phyloP scores from a whole-genome alignment of 1,140 invertebrate species.

The Hesperophylax magnus region DNA sequence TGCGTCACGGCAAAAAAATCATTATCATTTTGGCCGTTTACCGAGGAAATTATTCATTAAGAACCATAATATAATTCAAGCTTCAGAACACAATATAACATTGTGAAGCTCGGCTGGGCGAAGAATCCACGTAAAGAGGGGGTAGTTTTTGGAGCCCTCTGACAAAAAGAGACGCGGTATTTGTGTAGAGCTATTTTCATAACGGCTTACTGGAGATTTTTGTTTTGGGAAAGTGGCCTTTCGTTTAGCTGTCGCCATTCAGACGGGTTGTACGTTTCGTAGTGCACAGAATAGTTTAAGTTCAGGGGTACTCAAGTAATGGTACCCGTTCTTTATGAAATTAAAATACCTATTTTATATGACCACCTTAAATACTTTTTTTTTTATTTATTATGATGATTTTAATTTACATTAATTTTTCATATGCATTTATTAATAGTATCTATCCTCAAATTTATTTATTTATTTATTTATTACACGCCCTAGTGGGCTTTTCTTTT shows the following conservation, averaged over 20 bases:
- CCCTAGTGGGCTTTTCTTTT: too few species aligned
- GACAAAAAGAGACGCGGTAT: neutral
- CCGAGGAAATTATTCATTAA: conserved; percentile 15
- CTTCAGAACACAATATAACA: conserved; percentile 1
- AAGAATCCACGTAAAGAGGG: neutral
- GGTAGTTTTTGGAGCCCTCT: neutral
- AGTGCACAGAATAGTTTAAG: neutral
- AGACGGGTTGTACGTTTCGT: neutral
- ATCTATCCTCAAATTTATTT: too few species aligned
- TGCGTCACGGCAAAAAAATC: neutral
- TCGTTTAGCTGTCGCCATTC: neutral
- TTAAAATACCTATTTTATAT: too few species aligned
- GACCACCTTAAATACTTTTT: too few species aligned
- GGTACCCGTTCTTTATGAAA: too few species aligned
- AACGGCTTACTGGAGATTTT: neutral
- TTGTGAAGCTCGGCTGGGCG: neutral
- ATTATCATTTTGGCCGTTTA: conserved; percentile 13
- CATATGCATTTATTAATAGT: too few species aligned
- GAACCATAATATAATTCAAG: conserved; percentile 7
- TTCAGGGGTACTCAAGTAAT: too few species aligned
- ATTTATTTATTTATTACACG: too few species aligned
- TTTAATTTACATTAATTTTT: too few species aligned
- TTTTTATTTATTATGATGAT: too few species aligned
- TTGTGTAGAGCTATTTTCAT: neutral
- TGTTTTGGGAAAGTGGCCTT: neutral